Conservation (phyloP, 1,140 invertebrate species). For the Drosophila burlai region DNA sequence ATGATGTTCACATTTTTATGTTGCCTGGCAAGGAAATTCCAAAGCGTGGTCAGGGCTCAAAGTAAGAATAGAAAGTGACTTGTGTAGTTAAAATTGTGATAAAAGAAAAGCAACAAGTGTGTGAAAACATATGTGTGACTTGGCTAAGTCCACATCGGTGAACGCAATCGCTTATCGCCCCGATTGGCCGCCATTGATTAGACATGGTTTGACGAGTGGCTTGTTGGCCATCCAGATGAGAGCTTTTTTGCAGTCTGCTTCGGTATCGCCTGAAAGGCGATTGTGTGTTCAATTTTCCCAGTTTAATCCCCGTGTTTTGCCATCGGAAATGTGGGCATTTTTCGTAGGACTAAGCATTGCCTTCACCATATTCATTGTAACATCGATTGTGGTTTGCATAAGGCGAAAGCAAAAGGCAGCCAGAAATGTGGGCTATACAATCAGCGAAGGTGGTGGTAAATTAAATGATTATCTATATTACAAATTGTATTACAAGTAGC, state of each 20-base stretch:
- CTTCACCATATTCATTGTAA: constrained; percentile 47
- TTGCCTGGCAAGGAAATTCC: constrained; percentile 7
- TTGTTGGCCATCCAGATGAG: not conserved
- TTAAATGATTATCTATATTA: not conserved
- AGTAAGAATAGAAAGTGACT: constrained; percentile 1
- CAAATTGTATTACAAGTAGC: no score
- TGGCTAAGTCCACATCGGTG: constrained; percentile 3
- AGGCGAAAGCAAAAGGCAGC: constrained; percentile 37
- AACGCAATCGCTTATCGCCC: constrained; percentile 30
- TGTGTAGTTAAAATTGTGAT: not conserved
- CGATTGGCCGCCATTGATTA: constrained; percentile 27
- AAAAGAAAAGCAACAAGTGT: no score
- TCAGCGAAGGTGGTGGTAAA: constrained; percentile 55
- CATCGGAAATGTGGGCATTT: constrained; percentile 29
- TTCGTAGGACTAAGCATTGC: constrained; percentile 42
- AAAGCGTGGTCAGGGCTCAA: not conserved
- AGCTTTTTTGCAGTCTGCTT: constrained; percentile 36
- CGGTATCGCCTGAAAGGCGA: constrained; percentile 25
- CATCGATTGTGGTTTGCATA: constrained; percentile 46
- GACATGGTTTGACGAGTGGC: constrained; percentile 16
- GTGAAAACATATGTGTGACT: constrained; percentile 13
- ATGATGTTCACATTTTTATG: constrained; percentile 1
- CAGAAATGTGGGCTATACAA: constrained; percentile 50
- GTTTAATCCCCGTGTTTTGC: not conserved
- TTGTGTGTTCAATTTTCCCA: constrained; percentile 8